Conservation (phyloP, 1,140 invertebrate species). For the Monomorium pharaonis region DNA sequence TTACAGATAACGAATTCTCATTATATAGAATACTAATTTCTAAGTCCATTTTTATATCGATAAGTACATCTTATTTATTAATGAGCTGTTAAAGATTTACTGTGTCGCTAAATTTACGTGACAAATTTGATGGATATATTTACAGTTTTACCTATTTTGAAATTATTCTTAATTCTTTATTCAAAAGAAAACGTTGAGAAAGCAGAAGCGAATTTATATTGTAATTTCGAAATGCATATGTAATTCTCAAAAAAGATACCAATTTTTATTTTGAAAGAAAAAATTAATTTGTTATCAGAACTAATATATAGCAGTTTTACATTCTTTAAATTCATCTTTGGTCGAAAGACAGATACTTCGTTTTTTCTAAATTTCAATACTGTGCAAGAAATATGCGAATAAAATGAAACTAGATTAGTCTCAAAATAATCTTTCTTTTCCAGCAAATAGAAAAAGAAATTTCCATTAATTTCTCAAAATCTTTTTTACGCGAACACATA, state of each 20-base stretch:
- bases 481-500: background rate
- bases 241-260: background rate
- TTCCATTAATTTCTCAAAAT: background rate
- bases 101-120: background rate
- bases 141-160: constrained; percentile 4
- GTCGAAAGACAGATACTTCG: background rate
- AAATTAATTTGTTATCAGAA: background rate
- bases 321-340: background rate
- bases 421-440: background rate
- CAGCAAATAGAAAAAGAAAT: background rate
- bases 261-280: background rate
- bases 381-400: background rate
- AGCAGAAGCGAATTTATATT: background rate
- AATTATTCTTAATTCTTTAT: background rate
- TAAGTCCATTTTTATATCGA: constrained; percentile 18
- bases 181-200: background rate
- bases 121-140: constrained; percentile 25
- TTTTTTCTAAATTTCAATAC: constrained; percentile 1
- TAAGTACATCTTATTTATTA: background rate
- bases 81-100: background rate
- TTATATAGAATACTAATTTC: background rate
- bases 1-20: background rate
- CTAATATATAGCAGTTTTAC: background rate
- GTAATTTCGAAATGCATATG: background rate
- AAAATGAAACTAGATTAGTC: too few species aligned